These are phyloP conservation scores for Heliothis peltigera DNA, from an alignment of 2,888 invertebrate genomes.

Conservation along the genomic window DNA sequence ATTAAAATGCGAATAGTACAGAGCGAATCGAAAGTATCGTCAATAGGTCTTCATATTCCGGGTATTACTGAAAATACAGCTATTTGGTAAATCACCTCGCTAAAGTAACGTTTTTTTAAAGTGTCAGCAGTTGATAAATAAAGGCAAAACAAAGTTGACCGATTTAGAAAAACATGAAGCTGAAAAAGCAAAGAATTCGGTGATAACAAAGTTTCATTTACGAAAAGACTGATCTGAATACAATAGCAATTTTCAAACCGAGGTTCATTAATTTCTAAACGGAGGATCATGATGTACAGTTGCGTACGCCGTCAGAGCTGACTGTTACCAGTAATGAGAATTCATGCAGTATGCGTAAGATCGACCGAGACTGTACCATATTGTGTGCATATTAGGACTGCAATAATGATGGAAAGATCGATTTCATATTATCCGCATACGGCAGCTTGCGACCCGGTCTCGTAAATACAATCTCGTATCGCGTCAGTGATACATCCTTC, in stretches of 20 bases:
- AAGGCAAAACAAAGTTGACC: constrained; percentile 6
- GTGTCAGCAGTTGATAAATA: constrained; percentile 8
- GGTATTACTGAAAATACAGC: constrained; percentile 2
- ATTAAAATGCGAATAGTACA: constrained; percentile 5
- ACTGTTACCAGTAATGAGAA: constrained; percentile 52
- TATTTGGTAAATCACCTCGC: background rate
- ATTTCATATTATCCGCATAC: constrained; percentile 72
- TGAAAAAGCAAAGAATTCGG: constrained; percentile 28
- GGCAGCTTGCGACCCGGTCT: constrained; percentile 77
- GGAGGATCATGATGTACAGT: constrained; percentile 41
- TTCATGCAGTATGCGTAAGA: constrained; percentile 57
- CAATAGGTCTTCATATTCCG: constrained; percentile 3
- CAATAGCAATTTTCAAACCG: constrained; percentile 38
- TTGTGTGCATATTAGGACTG: constrained; percentile 70
- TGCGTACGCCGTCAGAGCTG: constrained; percentile 26
- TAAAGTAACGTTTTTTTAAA: background rate
- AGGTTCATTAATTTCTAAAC: constrained; percentile 49
- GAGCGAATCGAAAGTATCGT: background rate
- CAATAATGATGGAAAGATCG: constrained; percentile 73
- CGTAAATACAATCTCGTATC: constrained; percentile 83
- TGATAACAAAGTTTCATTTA: constrained; percentile 24
- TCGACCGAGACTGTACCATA: constrained; percentile 67
- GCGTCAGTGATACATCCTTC: constrained; percentile 80
- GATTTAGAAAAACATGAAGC: constrained; percentile 8
- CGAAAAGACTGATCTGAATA: constrained; percentile 16